Conservation (phyloP, 2,888 invertebrate genomes). For the Sylvicola cinctus region DNA sequence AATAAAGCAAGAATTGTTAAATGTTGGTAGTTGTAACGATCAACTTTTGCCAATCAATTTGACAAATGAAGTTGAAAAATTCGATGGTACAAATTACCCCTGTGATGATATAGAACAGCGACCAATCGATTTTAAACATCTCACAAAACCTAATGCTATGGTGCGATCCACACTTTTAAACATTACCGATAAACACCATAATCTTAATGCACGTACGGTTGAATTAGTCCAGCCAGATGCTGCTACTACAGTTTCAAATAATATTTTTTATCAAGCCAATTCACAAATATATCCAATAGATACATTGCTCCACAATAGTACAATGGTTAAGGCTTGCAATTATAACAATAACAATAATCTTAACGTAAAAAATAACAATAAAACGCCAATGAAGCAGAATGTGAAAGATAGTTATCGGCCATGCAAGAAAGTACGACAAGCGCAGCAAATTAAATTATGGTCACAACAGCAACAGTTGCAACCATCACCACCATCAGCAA, state of each 20-base stretch:
- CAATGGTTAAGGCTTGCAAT: background rate
- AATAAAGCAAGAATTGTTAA: constrained; percentile 6
- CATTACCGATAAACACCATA: background rate
- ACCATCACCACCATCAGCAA: background rate
- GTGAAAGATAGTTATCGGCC: background rate
- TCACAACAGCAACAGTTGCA: constrained; percentile 3
- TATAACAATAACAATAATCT: too few species aligned
- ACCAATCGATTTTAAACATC: too few species aligned
- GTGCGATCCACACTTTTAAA: background rate
- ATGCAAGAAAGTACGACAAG: constrained; percentile 24
- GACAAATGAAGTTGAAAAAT: constrained; percentile 8
- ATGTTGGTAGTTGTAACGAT: constrained; percentile 1
- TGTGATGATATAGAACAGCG: constrained; percentile 6
- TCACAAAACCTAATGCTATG: too few species aligned
- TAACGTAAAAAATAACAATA: too few species aligned
- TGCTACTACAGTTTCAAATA: background rate
- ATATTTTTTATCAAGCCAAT: too few species aligned
- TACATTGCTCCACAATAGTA: too few species aligned
- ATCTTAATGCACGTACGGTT: too few species aligned
- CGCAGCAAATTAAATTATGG: constrained; percentile 24
- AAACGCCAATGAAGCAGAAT: background rate
- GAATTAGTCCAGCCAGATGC: too few species aligned
- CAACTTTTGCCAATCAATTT: background rate
- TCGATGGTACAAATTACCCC: constrained; percentile 10
- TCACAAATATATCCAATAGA: too few species aligned